Percentiles rank a stretch among this genome's conserved stretches.
Evolutionary conservation across 1,140 invertebrate species (phyloP).

Genomic region (Carcinoscorpius rotundicauda): DNA sequence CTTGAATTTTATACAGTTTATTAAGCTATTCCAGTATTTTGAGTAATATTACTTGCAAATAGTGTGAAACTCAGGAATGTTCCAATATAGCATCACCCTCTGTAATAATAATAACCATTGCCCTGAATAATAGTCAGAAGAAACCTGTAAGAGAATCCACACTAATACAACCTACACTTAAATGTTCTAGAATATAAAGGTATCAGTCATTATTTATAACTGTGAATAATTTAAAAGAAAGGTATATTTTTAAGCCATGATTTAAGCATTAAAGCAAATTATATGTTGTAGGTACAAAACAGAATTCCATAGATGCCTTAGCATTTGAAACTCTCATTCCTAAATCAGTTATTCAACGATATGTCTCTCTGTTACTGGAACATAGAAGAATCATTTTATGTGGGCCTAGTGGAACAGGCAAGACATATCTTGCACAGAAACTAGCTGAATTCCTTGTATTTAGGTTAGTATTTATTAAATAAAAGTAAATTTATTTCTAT

Average conservation of each 20-base stretch:
- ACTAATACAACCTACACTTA: too few species aligned
- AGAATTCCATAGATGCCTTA: constrained; percentile 65
- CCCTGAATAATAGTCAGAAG: too few species aligned
- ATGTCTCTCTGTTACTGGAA: constrained; percentile 73
- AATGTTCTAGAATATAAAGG: too few species aligned
- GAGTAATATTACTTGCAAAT: too few species aligned
- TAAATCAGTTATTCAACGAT: constrained; percentile 86
- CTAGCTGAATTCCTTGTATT: constrained; percentile 74
- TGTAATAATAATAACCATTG: too few species aligned
- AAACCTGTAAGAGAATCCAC: too few species aligned
- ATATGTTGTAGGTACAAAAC: neutral
- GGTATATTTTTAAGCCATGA: neutral
- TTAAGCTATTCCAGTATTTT: too few species aligned
- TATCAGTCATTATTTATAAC: neutral
- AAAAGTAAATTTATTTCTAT: too few species aligned
- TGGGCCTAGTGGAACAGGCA: constrained; percentile 92
- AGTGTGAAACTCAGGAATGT: too few species aligned
- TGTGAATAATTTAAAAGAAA: neutral
- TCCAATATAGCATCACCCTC: too few species aligned
- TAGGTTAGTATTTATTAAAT: neutral
- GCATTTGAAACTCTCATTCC: constrained; percentile 94
- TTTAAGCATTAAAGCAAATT: too few species aligned
- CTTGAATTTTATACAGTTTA: too few species aligned
- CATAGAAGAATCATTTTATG: constrained; percentile 86
- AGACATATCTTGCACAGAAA: constrained; percentile 86